Conservation (phyloP, 2,113 vertebrate genomes). For the Phainopepla nitens region DNA sequence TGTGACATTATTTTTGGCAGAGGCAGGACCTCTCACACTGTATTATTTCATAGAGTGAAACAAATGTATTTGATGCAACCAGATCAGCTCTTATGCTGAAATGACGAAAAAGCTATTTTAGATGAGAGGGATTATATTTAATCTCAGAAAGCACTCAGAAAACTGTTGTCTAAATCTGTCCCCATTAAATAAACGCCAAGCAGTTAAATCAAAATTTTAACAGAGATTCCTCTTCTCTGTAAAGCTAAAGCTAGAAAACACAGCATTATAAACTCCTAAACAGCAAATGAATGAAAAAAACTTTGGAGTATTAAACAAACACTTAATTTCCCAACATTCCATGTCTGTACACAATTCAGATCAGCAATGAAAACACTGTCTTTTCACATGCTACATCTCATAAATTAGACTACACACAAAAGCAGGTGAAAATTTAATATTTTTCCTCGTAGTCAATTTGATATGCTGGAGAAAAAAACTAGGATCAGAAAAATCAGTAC, state of each 20-base stretch:
- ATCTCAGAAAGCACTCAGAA: slow-evolving; percentile 22
- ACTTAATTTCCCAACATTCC: background rate
- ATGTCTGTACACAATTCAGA: background rate
- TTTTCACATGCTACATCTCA: background rate
- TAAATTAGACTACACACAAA: background rate
- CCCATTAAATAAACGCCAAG: slow-evolving; percentile 29
- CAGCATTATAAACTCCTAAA: background rate
- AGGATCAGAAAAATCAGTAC: background rate
- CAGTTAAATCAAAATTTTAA: slow-evolving; percentile 5
- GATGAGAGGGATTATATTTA: slow-evolving; percentile 56
- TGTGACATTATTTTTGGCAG: background rate
- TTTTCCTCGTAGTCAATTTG: background rate
- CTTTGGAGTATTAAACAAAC: background rate
- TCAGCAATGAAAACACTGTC: background rate
- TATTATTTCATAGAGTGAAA: background rate
- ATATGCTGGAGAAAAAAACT: background rate
- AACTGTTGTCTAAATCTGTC: background rate
- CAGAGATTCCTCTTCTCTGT: background rate
- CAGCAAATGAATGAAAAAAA: background rate
- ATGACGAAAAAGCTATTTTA: slow-evolving; percentile 42
- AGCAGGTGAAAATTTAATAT: background rate
- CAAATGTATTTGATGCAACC: slow-evolving; percentile 12
- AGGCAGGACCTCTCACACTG: background rate
- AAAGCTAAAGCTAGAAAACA: background rate
- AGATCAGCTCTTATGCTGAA: background rate